Evolutionary conservation across 2,113 vertebrate genomes (phyloP).

Genomic region (Caracal caracal): DNA sequence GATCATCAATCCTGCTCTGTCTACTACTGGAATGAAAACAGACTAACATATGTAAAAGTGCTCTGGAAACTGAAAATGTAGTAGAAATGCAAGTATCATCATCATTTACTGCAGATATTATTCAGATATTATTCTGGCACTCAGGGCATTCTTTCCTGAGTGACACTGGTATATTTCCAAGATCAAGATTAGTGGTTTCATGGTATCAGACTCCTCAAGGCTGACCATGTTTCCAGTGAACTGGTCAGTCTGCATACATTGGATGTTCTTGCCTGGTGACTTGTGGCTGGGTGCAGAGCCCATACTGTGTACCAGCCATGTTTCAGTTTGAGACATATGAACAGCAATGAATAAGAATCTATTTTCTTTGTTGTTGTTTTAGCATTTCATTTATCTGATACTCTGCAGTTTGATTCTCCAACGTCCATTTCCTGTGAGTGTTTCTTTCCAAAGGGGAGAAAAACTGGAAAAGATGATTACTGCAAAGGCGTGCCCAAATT

Average conservation of each 20-base stretch:
- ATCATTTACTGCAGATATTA: not conserved
- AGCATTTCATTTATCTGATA: not conserved
- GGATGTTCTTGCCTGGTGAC: not conserved
- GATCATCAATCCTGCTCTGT: not conserved
- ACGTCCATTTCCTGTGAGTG: slow-evolving; percentile 8
- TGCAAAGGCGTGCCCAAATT: not conserved
- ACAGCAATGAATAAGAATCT: not conserved
- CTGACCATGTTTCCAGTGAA: not conserved
- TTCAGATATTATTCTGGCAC: not conserved
- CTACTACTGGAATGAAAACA: not conserved
- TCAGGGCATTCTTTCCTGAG: not conserved
- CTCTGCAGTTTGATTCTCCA: not conserved
- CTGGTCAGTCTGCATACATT: not conserved
- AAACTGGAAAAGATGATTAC: not conserved
- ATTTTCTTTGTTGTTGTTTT: slow-evolving; percentile 1
- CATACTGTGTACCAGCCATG: rapidly evolving
- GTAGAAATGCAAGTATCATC: not conserved
- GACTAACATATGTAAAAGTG: not conserved
- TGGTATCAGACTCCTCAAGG: not conserved
- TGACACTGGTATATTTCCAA: not conserved
- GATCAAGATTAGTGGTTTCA: not conserved
- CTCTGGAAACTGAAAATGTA: not conserved
- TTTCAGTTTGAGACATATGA: not conserved
- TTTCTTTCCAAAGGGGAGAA: not conserved
- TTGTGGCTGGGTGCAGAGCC: not conserved